Evolutionary conservation across 2,888 invertebrate genomes (phyloP).

Genomic region (Tinea trinotella): DNA sequence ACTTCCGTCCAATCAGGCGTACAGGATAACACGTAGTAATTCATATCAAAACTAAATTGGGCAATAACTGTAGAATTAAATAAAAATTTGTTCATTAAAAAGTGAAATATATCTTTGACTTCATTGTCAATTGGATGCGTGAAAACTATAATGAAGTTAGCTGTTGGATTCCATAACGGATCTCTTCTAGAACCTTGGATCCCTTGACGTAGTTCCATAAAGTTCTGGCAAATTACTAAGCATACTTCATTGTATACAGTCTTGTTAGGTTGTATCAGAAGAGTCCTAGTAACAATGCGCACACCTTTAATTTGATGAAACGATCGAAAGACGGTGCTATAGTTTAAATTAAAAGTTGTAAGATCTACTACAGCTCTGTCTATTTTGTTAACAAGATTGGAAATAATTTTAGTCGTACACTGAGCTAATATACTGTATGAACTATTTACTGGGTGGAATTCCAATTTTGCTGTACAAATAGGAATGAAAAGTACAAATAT

Average conservation of each 20-base stretch:
- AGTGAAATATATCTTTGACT: conserved; percentile 24
- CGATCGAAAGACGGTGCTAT: conserved; percentile 22
- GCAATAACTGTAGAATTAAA: conserved; percentile 25
- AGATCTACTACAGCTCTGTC: conserved; percentile 25
- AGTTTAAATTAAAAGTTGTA: conserved; percentile 28
- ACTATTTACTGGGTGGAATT: not conserved
- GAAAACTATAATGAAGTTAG: conserved; percentile 34
- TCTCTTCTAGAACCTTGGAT: conserved; percentile 27
- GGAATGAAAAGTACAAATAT: not conserved
- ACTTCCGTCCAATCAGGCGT: conserved; percentile 5
- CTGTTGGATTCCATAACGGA: conserved; percentile 31
- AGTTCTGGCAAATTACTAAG: conserved; percentile 28
- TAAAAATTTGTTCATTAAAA: conserved; percentile 29
- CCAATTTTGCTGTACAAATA: not conserved
- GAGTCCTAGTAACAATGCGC: conserved; percentile 28
- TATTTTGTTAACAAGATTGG: conserved; percentile 4
- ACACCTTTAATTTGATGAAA: conserved; percentile 27
- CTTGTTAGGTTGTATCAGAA: conserved; percentile 24
- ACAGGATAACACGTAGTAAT: conserved; percentile 6
- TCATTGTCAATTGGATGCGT: conserved; percentile 25
- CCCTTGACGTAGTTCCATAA: conserved; percentile 26
- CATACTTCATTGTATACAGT: conserved; percentile 27
- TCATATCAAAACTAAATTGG: conserved; percentile 12
- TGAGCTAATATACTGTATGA: not conserved
- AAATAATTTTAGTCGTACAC: conserved; percentile 7